Evolutionary conservation across 2,888 invertebrate species (phyloP), one percentile per base, ranked within the genome.

Genomic region (Polymixis flavicincta): DNA sequence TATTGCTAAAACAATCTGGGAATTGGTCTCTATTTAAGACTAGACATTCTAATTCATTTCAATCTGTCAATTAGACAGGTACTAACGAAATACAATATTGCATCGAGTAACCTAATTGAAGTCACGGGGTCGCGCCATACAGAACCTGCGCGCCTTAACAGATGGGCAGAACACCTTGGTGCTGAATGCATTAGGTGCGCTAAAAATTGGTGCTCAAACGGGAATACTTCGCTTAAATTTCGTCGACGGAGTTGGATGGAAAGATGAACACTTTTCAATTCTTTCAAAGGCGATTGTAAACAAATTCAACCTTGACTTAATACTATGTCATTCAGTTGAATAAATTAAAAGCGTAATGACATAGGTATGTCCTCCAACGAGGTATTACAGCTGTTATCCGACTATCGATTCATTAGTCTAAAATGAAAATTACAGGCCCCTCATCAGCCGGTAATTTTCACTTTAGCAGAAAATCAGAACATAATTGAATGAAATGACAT

Each of bases 361-460:
- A 57, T 48, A 57, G 17, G 52, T 32, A 28, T 6, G 32, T 64
- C 32, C 52, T n/a, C 19, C 6, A 52, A 61, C 13, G 28, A 65
- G 5, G n/a, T 48, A 54, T 28, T 37, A 42, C 25, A 71, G 8
- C 17, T 42, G 52, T 37, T 37, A 37, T 32, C 28, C 28, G 22
- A 14, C n/a, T 4, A 14, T 19, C 2, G 32, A 8, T 48, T 48
- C 17, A 32, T 25, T 42, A 59, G 25, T 54, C 37, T 48, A 42
- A 76, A 76, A 61, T 50, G 28, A 28, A 78, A 77, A 78, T 78
- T 59, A 77, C 8, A 54, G 32, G n/a, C 8, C 6, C 57, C 14
- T 71, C 32, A 2, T 37, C 52, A 64, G n/a, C 42, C 25, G n/a
- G 8, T 71, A 60, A 77, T 71, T 60, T 45, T 60, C 54, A 71